phyloP scores from a whole-genome alignment of 1,140 invertebrate species.

The Drosophila nikananu region DNA sequence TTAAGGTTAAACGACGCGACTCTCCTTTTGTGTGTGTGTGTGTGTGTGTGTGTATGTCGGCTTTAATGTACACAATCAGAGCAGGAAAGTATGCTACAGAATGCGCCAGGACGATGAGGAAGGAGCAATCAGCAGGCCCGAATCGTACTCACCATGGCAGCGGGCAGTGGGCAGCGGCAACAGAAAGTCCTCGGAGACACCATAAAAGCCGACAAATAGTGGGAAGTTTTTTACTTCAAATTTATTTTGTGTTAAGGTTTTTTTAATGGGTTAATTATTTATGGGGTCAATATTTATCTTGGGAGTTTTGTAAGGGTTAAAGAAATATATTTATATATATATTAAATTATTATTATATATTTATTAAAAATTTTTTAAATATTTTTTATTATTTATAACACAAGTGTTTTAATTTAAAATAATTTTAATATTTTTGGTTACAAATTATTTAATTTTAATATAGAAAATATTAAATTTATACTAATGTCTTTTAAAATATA shows the following conservation, averaged over 20 bases:
- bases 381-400: background rate
- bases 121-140: conserved; percentile 38
- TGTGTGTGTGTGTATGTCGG: conserved; percentile 8
- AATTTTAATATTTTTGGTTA: too few relatives aligned
- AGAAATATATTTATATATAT: background rate
- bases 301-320: background rate
- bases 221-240: conserved; percentile 19
- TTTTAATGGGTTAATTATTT: background rate
- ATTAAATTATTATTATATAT: too few relatives aligned
- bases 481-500: too few relatives aligned
- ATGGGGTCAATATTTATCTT: background rate
- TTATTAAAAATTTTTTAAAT: background rate
- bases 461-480: too few relatives aligned
- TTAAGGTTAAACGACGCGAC: conserved; percentile 55
- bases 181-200: conserved; percentile 8
- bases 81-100: conserved; percentile 76
- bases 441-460: too few relatives aligned
- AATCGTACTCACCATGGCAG: conserved; percentile 52
- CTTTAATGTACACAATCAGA: conserved; percentile 69
- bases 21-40: too few relatives aligned
- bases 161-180: conserved; percentile 1
- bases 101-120: conserved; percentile 22
- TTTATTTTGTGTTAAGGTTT: background rate
- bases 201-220: conserved; percentile 19
- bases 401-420: background rate